Percentiles rank a stretch among this genome's conserved stretches.
These are phyloP conservation scores for Drosophila ambigua DNA, from an alignment of 1,140 invertebrate genomes.

Conservation along the genomic window DNA sequence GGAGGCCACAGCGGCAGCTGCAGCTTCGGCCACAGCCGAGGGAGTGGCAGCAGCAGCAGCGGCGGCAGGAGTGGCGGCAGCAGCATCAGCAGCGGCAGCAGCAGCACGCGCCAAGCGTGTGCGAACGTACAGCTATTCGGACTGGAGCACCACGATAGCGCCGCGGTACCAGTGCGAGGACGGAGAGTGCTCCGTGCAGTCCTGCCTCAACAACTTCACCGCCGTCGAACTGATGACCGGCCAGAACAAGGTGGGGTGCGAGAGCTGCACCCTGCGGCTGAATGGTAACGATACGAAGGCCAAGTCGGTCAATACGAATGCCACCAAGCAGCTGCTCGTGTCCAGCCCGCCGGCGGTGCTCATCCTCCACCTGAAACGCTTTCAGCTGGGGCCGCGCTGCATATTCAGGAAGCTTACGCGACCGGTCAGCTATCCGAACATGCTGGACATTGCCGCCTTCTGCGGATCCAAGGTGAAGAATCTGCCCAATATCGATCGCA, in stretches of 20 bases:
- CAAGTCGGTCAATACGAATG: slow-evolving; percentile 94
- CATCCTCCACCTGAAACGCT: slow-evolving; percentile 97
- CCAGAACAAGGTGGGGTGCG: slow-evolving; percentile 96
- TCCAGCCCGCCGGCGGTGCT: slow-evolving; percentile 95
- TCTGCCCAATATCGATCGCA: slow-evolving; percentile 86
- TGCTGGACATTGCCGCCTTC: slow-evolving; percentile 95
- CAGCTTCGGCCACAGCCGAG: background rate
- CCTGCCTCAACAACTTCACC: slow-evolving; percentile 96
- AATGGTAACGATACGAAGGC: slow-evolving; percentile 86
- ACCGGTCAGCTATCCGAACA: slow-evolving; percentile 93
- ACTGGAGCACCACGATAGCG: slow-evolving; percentile 85
- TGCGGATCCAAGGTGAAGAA: slow-evolving; percentile 91
- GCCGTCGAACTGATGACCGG: slow-evolving; percentile 93
- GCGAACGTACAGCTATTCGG: slow-evolving; percentile 79
- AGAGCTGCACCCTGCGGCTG: slow-evolving; percentile 91
- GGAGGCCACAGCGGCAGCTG: slow-evolving; percentile 1
- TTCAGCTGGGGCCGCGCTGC: slow-evolving; percentile 88
- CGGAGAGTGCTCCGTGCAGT: slow-evolving; percentile 92
- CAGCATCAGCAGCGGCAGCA: slow-evolving; percentile 22
- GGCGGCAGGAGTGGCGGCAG: background rate
- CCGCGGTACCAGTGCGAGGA: slow-evolving; percentile 89
- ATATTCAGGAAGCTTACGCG: slow-evolving; percentile 91
- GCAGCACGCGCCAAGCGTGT: slow-evolving; percentile 58
- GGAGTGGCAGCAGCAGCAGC: background rate
- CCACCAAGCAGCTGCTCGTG: slow-evolving; percentile 96